Evolutionary conservation across 1,140 invertebrate genomes (phyloP).

Genomic region (Alviniconcha marisindica): DNA sequence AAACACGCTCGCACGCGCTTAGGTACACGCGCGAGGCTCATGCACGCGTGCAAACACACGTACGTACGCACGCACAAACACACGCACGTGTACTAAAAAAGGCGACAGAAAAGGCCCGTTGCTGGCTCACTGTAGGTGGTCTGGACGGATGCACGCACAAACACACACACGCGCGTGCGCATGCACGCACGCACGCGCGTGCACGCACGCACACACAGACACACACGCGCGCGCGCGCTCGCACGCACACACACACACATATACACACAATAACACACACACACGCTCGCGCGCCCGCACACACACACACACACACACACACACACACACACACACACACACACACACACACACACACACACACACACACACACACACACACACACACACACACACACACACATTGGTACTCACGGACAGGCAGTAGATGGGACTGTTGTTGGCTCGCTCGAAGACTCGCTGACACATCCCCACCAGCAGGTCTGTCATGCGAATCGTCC

Average conservation of each 20-base stretch:
- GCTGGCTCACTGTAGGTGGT: too few species aligned
- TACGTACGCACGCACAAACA: too few species aligned
- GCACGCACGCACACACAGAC: too few species aligned
- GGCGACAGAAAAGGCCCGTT: too few species aligned
- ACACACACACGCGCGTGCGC: too few species aligned
- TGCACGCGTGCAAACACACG: too few species aligned
- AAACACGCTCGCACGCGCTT: too few species aligned
- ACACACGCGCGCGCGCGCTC: too few species aligned
- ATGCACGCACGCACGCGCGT: too few species aligned
- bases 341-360: neutral
- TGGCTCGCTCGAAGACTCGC: slow-evolving; percentile 22
- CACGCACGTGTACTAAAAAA: too few species aligned
- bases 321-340: slow-evolving; percentile 15
- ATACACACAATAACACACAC: neutral
- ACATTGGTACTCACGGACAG: neutral
- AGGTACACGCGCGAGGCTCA: too few species aligned
- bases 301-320: neutral
- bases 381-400: neutral
- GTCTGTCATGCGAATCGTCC: slow-evolving; percentile 23
- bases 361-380: slow-evolving; percentile 11
- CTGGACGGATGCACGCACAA: too few species aligned
- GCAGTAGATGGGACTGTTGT: slow-evolving; percentile 8
- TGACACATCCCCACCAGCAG: slow-evolving; percentile 3
- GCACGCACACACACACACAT: neutral
- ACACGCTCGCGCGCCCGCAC: neutral